A percentile compares a stretch with the other conserved stretches of the same genome.
phyloP scores from a whole-genome alignment of 2,888 invertebrate genomes.

The Orchesella flavescens region DNA sequence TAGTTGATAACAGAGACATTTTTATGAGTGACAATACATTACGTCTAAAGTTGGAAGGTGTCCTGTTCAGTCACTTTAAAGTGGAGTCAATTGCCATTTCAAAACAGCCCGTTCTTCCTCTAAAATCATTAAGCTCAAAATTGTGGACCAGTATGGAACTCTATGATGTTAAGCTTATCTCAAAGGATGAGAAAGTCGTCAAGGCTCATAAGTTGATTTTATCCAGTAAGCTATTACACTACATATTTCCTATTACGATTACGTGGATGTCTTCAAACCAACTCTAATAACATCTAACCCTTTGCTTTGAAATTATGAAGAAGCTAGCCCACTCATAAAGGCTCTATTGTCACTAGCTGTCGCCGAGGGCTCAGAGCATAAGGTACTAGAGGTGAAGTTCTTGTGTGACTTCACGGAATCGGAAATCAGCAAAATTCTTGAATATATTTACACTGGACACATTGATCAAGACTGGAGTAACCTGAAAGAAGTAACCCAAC shows the following conservation, averaged over 20 bases:
- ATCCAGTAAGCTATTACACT: neutral
- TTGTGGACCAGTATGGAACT: neutral
- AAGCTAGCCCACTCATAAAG: neutral
- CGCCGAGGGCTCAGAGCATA: neutral
- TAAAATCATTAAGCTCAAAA: no score
- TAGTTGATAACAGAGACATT: constrained; percentile 8
- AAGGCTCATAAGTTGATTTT: constrained; percentile 39
- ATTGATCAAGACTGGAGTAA: constrained; percentile 21
- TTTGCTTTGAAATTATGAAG: neutral
- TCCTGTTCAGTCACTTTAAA: neutral
- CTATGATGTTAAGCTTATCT: constrained; percentile 8
- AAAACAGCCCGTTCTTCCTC: no score
- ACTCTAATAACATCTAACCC: neutral
- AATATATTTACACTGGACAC: constrained; percentile 44
- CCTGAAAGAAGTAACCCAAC: neutral
- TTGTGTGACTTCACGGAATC: neutral
- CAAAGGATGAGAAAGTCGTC: neutral
- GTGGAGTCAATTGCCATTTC: neutral
- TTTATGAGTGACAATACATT: constrained; percentile 9
- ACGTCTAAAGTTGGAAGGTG: constrained; percentile 1
- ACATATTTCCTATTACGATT: no score
- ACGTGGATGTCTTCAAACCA: neutral
- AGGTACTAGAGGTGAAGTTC: neutral
- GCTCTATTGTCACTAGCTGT: neutral
- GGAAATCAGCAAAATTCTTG: constrained; percentile 6